phyloP scores from a whole-genome alignment of 2,797 vertebrate genomes.

The Dicrostonyx torquatus region DNA sequence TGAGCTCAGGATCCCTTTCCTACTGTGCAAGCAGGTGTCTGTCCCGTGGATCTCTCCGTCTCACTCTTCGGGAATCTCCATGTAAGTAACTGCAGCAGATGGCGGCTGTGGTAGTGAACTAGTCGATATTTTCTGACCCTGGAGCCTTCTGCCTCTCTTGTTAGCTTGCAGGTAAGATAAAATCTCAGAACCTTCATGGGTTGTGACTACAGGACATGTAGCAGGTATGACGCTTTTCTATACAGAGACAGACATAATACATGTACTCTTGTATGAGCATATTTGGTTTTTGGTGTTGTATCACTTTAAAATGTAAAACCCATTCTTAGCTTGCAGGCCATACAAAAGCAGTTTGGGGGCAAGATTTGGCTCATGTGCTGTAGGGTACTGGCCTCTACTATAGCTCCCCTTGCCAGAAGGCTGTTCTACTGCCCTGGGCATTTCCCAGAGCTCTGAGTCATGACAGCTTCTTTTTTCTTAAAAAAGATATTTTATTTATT shows the following conservation, averaged over 20 bases:
- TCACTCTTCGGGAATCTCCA: background rate
- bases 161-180: slow-evolving; percentile 19
- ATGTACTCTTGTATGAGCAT: background rate
- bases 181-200: background rate
- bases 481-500: background rate
- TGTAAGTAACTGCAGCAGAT: background rate
- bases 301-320: background rate
- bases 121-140: slow-evolving; percentile 21
- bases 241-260: background rate
- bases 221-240: background rate
- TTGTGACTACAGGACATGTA: background rate
- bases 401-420: background rate
- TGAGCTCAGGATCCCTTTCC: background rate
- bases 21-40: background rate
- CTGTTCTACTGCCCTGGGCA: background rate
- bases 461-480: background rate
- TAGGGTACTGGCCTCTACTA: background rate
- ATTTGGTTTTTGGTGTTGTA: background rate
- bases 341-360: background rate
- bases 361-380: background rate
- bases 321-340: background rate
- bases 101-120: background rate
- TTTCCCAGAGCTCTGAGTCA: slow-evolving; percentile 6
- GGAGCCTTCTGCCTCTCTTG: background rate
- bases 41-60: background rate